Conservation (phyloP, 2,888 invertebrate genomes). For the Xanthia icteritia region DNA sequence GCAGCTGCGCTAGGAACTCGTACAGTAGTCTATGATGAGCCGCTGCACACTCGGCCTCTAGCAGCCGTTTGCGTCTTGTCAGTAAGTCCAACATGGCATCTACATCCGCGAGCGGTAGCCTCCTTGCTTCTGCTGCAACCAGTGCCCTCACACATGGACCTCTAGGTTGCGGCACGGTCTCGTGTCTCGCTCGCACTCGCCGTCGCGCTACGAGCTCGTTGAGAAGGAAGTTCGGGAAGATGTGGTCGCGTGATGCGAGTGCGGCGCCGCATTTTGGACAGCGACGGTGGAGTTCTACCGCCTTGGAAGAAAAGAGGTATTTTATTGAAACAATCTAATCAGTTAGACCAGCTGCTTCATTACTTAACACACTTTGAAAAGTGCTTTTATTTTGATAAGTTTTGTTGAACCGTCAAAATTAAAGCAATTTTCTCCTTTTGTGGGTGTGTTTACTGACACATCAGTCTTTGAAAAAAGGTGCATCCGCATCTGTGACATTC, state of each 20-base stretch:
- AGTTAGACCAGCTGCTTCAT: background rate
- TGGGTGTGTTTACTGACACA: background rate
- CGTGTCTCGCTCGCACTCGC: constrained; percentile 82
- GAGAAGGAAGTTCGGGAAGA: constrained; percentile 96
- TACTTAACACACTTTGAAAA: background rate
- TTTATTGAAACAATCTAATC: background rate
- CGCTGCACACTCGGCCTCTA: constrained; percentile 95
- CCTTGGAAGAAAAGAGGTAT: constrained; percentile 64
- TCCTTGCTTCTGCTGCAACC: constrained; percentile 92
- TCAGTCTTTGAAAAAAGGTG: background rate
- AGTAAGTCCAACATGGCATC: constrained; percentile 95
- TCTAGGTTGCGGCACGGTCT: constrained; percentile 39
- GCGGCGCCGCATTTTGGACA: constrained; percentile 96
- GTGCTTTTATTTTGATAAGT: background rate
- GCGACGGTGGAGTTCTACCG: constrained; percentile 94
- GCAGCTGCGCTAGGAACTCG: constrained; percentile 95
- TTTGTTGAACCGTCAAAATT: background rate
- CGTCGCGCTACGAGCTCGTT: constrained; percentile 92
- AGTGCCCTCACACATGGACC: constrained; percentile 88
- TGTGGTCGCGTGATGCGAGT: constrained; percentile 92
- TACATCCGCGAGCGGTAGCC: constrained; percentile 94
- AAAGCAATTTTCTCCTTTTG: background rate
- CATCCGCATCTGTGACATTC: background rate
- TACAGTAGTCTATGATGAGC: constrained; percentile 95
- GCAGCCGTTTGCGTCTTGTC: constrained; percentile 93